Base-by-base conservation (phyloP, 2,113 vertebrate species). In the Sapajus apella region DNA sequence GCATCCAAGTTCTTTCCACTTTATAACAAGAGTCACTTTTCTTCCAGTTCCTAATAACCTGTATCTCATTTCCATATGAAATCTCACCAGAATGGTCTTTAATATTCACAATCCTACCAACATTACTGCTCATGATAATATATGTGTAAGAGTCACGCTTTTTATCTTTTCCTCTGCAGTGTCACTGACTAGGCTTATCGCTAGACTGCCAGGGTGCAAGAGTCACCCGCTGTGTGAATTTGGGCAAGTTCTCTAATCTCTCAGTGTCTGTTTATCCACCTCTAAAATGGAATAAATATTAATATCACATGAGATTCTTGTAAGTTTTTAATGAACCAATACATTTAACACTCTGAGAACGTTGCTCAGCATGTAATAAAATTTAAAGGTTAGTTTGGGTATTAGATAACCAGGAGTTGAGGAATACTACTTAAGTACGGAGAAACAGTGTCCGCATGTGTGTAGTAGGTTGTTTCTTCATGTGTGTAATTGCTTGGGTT, bases 381-480 rank as follows among this genome's bases (percentile, higher is more conserved):
- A 61, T 30, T 40, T 79, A 11, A 95, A 95, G 2, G 20, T 23
- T 3, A 5, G 4, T 93, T 77, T 84, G 32, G 76, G 90, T 97
- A 95, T 80, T 18, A 30, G 94, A 68, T 56, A 79, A 81, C 61
- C 64, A 79, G 83, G 23, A 79, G 20, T 95, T 70, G 40, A 50
- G 40, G 25, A 97, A 96, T 89, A 56, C 61, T 50, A 90, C 82
- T 87, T 80, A 75, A 92, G 92, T 95, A 55, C 95, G 37, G 47
- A 97, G 50, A 47, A 97, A 8, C 13, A 2, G 20, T 6, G 66
- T 96, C 37, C 37, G 98, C 58, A 16, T 92, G 96, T 96, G 94
- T 95, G 92, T 98, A 95, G 95, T 96, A 96, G 80, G 56, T 18
- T 97, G 45, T 35, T 72, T 91, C 32, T 30, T 96, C 90, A 95